Evolutionary conservation across 2,888 invertebrate species (phyloP), one percentile per base, ranked within the genome.

Genomic region (Orthosia gothica): DNA sequence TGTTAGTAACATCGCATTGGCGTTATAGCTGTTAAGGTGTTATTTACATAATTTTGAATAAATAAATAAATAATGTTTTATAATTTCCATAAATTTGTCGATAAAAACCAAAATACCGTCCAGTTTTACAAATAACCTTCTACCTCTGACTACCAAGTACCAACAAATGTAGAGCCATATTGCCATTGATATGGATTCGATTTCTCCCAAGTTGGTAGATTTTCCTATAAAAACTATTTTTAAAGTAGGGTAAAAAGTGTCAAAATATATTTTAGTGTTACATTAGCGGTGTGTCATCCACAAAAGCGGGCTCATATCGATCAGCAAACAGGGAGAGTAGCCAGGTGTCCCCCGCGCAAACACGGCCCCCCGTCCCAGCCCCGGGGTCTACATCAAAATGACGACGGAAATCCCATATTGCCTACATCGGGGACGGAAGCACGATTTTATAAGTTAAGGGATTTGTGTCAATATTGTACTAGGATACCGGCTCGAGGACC

Each of bases 391-490:
- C 94, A 94, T 95, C 95, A 95, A 95, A 95, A 95, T 95, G 95
- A 94, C 89, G 89, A 91, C 95, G 95, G 94, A 95, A 95, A 95
- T 95, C 95, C 95, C 95, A 96, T 96, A 96, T 96, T 95, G 94
- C 94, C 93, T 93, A 94, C 94, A 93, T 93, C 91, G 92, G 93
- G 94, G 93, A 93, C 94, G 95, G 93, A 94, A 95, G 95, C 92
- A 94, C 94, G 93, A 95, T 96, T 96, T 96, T 96, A 96, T 96
- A 96, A 96, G 95, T 96, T 96, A 95, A 96, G 96, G 96, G 96
- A 95, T 96, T 96, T 95, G 94, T 96, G 96, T 96, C 95, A 96
- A 96, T 96, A 96, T 96, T 96, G 95, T 95, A 96, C 94, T 96
- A 96, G 96, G 96, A 95, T 92, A 91, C 93, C 91, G 92, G 92